These are phyloP conservation scores for Melieria omissa DNA, from an alignment of 2,888 invertebrate species.

Conservation along the genomic window DNA sequence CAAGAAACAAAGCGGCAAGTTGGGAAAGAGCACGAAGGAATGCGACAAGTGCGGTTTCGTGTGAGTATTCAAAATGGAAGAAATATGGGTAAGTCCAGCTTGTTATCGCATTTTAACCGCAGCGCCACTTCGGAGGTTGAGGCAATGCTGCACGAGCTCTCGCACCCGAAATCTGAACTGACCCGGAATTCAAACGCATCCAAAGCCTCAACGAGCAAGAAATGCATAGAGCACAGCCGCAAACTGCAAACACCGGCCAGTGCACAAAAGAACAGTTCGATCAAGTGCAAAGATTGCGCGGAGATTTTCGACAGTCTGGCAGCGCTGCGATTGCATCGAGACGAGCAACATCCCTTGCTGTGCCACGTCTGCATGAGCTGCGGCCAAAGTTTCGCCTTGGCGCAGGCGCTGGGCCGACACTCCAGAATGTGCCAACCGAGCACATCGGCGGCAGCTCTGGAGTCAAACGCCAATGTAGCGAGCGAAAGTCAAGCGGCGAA, in stretches of 20 bases:
- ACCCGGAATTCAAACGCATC: background rate
- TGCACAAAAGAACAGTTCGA: background rate
- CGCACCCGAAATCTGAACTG: slow-evolving; percentile 36
- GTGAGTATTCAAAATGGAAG: slow-evolving; percentile 35
- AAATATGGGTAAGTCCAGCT: no score
- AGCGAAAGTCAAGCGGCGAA: slow-evolving; percentile 23
- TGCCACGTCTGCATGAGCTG: slow-evolving; percentile 78
- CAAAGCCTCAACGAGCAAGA: slow-evolving; percentile 2
- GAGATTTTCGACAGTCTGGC: slow-evolving; percentile 66
- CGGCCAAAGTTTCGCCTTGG: slow-evolving; percentile 75
- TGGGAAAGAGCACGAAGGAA: slow-evolving; percentile 1
- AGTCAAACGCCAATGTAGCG: background rate
- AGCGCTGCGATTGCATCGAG: slow-evolving; percentile 74
- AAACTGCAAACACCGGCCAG: background rate
- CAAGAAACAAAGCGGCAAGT: background rate
- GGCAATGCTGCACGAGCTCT: slow-evolving; percentile 53
- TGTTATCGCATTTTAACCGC: background rate
- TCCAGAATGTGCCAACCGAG: slow-evolving; percentile 65
- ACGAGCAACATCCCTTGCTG: slow-evolving; percentile 72
- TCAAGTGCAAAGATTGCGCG: slow-evolving; percentile 43
- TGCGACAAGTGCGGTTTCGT: slow-evolving; percentile 42
- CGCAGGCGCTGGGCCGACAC: slow-evolving; percentile 82
- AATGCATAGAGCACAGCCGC: background rate
- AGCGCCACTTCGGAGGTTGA: slow-evolving; percentile 49
- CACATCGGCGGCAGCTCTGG: slow-evolving; percentile 13